Evolutionary conservation across 2,888 invertebrate species (phyloP), one percentile per base, ranked within the genome.

Genomic region (Napeogenes sylphis): DNA sequence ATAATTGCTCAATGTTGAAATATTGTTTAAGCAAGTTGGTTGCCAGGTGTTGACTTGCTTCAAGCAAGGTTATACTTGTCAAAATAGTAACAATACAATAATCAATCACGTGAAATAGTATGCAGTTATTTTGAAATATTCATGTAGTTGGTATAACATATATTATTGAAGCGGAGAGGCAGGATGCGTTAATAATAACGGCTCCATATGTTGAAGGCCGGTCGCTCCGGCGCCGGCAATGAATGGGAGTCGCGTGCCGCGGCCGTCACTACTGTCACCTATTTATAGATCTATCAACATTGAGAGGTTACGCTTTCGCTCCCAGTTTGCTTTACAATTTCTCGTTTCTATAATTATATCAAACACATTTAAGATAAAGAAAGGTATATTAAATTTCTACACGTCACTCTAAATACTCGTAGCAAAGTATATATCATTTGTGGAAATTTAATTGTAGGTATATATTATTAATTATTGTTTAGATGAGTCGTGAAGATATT

Each of bases 171-270:
- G 30, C 30, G 51, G 54, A 56, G 67, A 70, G 70, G 68, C 72
- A 73, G 79, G 76, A 83, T 80, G 82, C 78, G 80, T 81, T 79
- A 81, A 78, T 82, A 81, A 81, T 78, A 79, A 76, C 68, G 66
- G 61, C 60, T 73, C 79, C 78, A 83, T 80, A 76, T 77, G 81
- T 80, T 80, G 85, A 84, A 86, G 86, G 84, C 77, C 83, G 78
- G 58, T 60, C 61, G 60, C 67, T 73, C 75, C 73, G 78, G 75
- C 78, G 80, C 78, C 75, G 75, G 75, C 66, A 70, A 81, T 87
- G 87, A 87, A 87, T 87, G 87, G 69, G 80, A 82, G 75, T 80
- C 81, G 85, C 86, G 84, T 84, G 80, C 76, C 21, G 21, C 21
- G 21, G 21, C 21, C 76, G 76, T 75, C 51, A 75, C 76, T 76